Conservation (phyloP, 2,113 vertebrate species). For the Tympanuchus pallidicinctus region DNA sequence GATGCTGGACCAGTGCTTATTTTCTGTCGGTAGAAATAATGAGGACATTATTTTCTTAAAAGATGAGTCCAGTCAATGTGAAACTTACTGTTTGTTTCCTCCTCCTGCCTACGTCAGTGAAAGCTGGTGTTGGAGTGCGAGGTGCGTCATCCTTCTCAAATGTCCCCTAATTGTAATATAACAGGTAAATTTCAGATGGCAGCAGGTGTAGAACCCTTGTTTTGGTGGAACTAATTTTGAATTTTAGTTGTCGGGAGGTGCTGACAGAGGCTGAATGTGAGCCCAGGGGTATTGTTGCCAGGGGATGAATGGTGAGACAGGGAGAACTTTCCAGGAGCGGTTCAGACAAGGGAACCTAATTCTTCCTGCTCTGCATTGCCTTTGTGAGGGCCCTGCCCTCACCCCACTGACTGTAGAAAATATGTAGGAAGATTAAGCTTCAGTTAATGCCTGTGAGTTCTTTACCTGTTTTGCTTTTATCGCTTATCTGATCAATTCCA, state of each 20-base stretch:
- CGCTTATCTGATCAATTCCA: neutral
- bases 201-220: neutral
- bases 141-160: neutral
- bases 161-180: accelerated
- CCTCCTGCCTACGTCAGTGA: neutral
- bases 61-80: neutral
- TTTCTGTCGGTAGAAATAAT: neutral
- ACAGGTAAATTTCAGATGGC: neutral
- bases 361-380: accelerated
- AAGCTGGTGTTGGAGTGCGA: neutral
- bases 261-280: neutral
- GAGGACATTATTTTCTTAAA: neutral
- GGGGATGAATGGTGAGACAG: neutral
- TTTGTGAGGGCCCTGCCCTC: neutral
- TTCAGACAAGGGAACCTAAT: neutral
- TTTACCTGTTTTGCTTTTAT: neutral
- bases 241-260: neutral
- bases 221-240: neutral
- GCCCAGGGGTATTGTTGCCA: neutral
- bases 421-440: neutral
- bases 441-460: neutral
- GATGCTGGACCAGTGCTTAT: neutral
- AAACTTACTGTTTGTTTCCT: neutral
- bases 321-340: neutral
- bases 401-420: neutral